phyloP scores from a whole-genome alignment of 2,113 vertebrate genomes.

The human region GRCh38 chr2:226372501-226373000 shows the following conservation, averaged over 20 bases:
- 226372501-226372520: neutral
- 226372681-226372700: neutral
- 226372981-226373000: neutral
- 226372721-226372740: neutral
- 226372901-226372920: neutral
- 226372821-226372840: conserved; percentile 23
- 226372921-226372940: neutral
- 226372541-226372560: neutral
- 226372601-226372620: conserved; percentile 10
- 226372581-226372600: neutral
- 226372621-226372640: neutral
- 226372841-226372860: neutral
- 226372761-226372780: neutral
- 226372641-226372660: neutral
- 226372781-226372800: neutral
- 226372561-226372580: neutral
- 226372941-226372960: neutral
- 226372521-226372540: neutral
- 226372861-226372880: neutral
- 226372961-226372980: neutral
- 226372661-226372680: neutral
- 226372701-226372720: neutral
- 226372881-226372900: no score
- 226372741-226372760: neutral
- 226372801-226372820: neutral